phyloP scores from a whole-genome alignment of 2,797 vertebrate genomes.

The Acropternis orthonyx region DNA sequence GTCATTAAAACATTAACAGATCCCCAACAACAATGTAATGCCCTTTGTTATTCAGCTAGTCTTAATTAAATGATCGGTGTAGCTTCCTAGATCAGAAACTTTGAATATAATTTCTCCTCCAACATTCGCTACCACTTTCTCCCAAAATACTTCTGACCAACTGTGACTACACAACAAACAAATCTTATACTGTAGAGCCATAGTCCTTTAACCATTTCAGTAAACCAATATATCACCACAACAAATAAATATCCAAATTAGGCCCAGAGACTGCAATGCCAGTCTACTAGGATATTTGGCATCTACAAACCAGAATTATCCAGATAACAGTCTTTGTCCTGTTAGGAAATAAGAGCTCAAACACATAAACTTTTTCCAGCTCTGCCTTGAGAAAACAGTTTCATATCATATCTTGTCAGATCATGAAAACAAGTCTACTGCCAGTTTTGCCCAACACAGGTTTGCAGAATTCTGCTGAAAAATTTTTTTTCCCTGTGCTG shows the following conservation, averaged over 20 bases:
- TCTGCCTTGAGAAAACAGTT: background rate
- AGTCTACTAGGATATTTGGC: background rate
- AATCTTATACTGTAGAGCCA: background rate
- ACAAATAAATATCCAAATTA: background rate
- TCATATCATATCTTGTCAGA: background rate
- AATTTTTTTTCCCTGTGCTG: background rate
- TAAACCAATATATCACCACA: background rate
- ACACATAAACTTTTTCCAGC: background rate
- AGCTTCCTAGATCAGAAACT: background rate
- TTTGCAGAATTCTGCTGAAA: background rate
- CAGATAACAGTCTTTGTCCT: background rate
- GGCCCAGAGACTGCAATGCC: background rate
- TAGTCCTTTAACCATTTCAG: background rate
- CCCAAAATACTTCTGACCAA: background rate
- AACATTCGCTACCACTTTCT: background rate
- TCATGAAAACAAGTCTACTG: background rate
- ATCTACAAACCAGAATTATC: background rate
- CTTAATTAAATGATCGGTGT: background rate
- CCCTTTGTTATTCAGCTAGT: background rate
- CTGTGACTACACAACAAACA: background rate
- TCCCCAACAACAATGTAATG: accelerated
- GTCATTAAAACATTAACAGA: background rate
- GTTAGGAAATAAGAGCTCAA: background rate
- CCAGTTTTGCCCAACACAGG: background rate
- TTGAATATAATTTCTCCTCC: background rate